Evolutionary conservation across 2,113 vertebrate genomes (phyloP).

Genomic region (Vanacampus margaritifer): DNA sequence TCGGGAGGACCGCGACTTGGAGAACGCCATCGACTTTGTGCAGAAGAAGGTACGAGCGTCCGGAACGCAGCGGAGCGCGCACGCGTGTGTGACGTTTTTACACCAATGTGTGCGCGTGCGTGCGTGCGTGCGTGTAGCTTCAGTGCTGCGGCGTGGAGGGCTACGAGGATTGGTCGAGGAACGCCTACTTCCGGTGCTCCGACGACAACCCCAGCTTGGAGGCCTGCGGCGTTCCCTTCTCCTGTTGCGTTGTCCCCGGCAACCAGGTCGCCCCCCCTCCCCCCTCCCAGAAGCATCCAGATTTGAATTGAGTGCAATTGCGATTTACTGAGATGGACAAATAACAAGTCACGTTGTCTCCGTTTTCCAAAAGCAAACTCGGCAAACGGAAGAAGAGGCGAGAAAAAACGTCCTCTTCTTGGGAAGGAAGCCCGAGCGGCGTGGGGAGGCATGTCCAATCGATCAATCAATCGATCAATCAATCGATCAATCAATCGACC

Average conservation of each 20-base stretch:
- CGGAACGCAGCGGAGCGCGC: not conserved
- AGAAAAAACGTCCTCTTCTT: too few species aligned
- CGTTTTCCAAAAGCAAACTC: too few species aligned
- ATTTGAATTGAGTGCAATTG: too few species aligned
- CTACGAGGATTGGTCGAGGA: slow-evolving; percentile 75
- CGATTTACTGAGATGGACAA: too few species aligned
- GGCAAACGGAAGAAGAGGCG: too few species aligned
- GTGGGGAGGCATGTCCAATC: too few species aligned
- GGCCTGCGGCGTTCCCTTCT: slow-evolving; percentile 78
- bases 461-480: too few species aligned
- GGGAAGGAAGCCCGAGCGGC: too few species aligned
- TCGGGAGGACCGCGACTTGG: slow-evolving; percentile 77
- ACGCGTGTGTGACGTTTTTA: not conserved
- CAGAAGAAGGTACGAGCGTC: slow-evolving; percentile 76
- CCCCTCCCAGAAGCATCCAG: not conserved
- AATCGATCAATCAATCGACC: too few species aligned
- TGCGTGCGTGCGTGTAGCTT: slow-evolving; percentile 64
- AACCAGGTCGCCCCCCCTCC: slow-evolving; percentile 61
- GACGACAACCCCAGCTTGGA: slow-evolving; percentile 77
- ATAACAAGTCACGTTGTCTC: too few species aligned
- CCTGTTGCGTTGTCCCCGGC: slow-evolving; percentile 68
- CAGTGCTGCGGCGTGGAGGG: slow-evolving; percentile 76
- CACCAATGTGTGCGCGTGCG: too few species aligned
- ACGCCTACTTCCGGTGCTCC: slow-evolving; percentile 74
- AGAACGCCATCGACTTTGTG: slow-evolving; percentile 80